These are phyloP conservation scores for Notodonta ziczac DNA, from an alignment of 2,888 invertebrate species.

Conservation along the genomic window DNA sequence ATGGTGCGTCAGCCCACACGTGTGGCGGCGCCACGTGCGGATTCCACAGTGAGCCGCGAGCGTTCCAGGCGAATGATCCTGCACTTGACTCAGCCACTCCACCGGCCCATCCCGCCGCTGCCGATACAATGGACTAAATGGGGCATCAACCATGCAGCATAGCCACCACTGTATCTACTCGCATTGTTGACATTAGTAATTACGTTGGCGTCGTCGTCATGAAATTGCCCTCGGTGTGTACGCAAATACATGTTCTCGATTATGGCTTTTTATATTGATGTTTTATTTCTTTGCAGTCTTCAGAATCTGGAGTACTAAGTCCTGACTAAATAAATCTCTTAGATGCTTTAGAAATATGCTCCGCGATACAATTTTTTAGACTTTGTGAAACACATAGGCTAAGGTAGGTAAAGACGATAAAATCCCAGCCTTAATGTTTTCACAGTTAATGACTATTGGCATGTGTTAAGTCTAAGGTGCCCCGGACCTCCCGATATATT, in stretches of 20 bases:
- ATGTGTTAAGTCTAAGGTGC: too few species aligned
- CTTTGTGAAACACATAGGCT: too few species aligned
- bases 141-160: constrained; percentile 52
- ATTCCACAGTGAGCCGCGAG: constrained; percentile 65
- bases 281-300: too few species aligned
- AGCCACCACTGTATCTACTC: constrained; percentile 5
- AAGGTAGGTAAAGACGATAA: too few species aligned
- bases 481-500: too few species aligned
- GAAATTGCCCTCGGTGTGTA: constrained; percentile 13
- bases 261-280: too few species aligned
- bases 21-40: constrained; percentile 72
- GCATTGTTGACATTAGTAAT: constrained; percentile 22
- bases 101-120: constrained; percentile 69
- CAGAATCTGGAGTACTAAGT: too few species aligned
- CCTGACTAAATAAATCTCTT: too few species aligned
- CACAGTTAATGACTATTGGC: too few species aligned
- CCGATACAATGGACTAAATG: constrained; percentile 67
- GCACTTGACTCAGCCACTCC: constrained; percentile 73
- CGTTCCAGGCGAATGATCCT: constrained; percentile 79
- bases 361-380: too few species aligned
- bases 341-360: too few species aligned
- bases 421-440: too few species aligned
- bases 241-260: constrained; percentile 5
- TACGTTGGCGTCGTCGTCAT: constrained; percentile 17
- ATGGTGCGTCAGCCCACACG: constrained; percentile 66